Evolutionary conservation across 1,140 invertebrate genomes (phyloP).

Genomic region (Brachionus koreanus): DNA sequence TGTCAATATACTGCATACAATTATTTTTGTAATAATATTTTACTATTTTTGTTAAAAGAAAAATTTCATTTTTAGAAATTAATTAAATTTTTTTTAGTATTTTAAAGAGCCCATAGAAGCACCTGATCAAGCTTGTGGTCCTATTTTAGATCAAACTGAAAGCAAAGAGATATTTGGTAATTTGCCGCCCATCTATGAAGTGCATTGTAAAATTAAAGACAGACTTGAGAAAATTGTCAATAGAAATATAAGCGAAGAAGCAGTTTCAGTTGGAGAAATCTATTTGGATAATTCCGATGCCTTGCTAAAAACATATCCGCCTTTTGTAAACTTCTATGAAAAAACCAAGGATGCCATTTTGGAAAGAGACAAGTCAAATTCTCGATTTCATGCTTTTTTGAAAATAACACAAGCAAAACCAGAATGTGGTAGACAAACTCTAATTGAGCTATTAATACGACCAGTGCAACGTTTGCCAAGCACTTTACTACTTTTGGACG

Average conservation of each 20-base stretch:
- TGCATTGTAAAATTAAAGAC: conserved; percentile 78
- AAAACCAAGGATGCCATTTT: conserved; percentile 86
- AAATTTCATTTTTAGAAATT: too few relatives aligned
- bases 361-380: conserved; percentile 82
- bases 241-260: conserved; percentile 71
- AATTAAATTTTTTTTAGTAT: conserved; percentile 64
- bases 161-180: conserved; percentile 93
- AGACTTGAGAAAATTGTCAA: conserved; percentile 67
- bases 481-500: conserved; percentile 84
- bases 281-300: conserved; percentile 73
- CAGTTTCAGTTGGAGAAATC: conserved; percentile 74
- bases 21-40: conserved; percentile 69
- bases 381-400: conserved; percentile 93
- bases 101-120: conserved; percentile 88
- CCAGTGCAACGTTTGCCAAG: conserved; percentile 93
- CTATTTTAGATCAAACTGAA: conserved; percentile 82
- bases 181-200: conserved; percentile 84
- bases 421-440: conserved; percentile 87
- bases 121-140: conserved; percentile 69
- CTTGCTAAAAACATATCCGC: conserved; percentile 82
- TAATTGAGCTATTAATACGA: conserved; percentile 88
- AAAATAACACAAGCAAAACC: conserved; percentile 69
- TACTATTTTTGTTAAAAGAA: too few relatives aligned
- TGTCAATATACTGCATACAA: conserved; percentile 85
- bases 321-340: conserved; percentile 95